These are phyloP conservation scores for Macheiramphus alcinus DNA, from an alignment of 2,113 vertebrate genomes.

Conservation along the genomic window DNA sequence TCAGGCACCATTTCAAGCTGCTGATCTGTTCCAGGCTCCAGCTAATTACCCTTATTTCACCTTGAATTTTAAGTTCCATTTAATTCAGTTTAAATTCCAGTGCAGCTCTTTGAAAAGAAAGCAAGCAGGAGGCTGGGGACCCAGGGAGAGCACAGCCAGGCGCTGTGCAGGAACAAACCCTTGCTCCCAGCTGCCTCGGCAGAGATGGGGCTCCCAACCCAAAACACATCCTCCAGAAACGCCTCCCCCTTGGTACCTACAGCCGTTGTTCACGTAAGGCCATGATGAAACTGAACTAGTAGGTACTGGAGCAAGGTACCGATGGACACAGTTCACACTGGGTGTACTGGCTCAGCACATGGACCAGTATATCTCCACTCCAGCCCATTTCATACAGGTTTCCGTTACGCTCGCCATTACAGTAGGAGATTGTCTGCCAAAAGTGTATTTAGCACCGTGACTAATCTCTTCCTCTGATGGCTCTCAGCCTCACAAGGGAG, in stretches of 20 bases:
- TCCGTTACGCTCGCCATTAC: fast-evolving
- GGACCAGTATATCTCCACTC: fast-evolving
- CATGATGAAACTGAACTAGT: fast-evolving
- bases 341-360: not conserved
- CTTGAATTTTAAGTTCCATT: not conserved
- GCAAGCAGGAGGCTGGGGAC: not conserved
- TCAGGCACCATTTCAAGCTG: not conserved
- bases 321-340: fast-evolving
- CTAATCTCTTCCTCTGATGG: not conserved
- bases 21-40: not conserved
- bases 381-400: not conserved
- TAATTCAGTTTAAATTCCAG: not conserved
- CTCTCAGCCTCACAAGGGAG: not conserved
- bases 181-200: fast-evolving
- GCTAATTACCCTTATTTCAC: not conserved
- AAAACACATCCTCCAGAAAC: not conserved
- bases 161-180: too few species aligned
- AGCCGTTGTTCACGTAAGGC: fast-evolving
- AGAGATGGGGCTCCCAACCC: not conserved
- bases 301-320: fast-evolving
- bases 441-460: not conserved
- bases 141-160: fast-evolving
- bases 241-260: fast-evolving
- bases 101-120: not conserved
- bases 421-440: not conserved